Conservation (phyloP, 2,797 vertebrate species). For the Distichodus sexfasciatus region DNA sequence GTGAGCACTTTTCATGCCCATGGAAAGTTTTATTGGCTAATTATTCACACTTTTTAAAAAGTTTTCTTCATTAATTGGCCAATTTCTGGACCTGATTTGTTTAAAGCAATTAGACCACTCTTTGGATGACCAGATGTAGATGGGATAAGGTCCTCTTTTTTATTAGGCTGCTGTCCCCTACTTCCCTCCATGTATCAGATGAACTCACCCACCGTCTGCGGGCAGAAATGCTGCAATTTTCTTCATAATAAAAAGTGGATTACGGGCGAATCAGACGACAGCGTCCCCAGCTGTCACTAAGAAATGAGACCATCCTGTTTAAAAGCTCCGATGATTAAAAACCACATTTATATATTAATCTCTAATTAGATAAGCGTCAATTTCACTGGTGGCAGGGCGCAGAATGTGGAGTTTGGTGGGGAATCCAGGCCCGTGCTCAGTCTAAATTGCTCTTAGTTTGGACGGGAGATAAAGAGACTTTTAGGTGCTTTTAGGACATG, state of each 20-base stretch:
- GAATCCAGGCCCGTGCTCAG: background rate
- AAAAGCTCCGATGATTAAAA: constrained; percentile 82
- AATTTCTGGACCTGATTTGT: constrained; percentile 24
- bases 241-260: constrained; percentile 99
- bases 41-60: constrained; percentile 23
- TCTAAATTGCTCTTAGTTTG: background rate
- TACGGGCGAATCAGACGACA: constrained; percentile 93
- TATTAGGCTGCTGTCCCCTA: constrained; percentile 39
- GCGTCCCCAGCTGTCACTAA: constrained; percentile 95
- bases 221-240: constrained; percentile 86
- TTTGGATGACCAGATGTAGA: constrained; percentile 25
- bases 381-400: constrained; percentile 44
- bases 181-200: constrained; percentile 22
- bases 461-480: background rate
- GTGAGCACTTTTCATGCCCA: background rate
- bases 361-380: constrained; percentile 64
- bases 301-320: constrained; percentile 88
- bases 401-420: background rate
- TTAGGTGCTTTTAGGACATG: background rate
- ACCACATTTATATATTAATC: constrained; percentile 81
- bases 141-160: constrained; percentile 32
- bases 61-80: constrained; percentile 25
- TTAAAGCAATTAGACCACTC: constrained; percentile 17
- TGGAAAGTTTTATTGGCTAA: constrained; percentile 26
- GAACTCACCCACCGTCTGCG: constrained; percentile 69